Percentiles rank a stretch among this genome's conserved stretches.
phyloP scores from a whole-genome alignment of 2,113 vertebrate species.

The Rhegmatorhina hoffmannsi region DNA sequence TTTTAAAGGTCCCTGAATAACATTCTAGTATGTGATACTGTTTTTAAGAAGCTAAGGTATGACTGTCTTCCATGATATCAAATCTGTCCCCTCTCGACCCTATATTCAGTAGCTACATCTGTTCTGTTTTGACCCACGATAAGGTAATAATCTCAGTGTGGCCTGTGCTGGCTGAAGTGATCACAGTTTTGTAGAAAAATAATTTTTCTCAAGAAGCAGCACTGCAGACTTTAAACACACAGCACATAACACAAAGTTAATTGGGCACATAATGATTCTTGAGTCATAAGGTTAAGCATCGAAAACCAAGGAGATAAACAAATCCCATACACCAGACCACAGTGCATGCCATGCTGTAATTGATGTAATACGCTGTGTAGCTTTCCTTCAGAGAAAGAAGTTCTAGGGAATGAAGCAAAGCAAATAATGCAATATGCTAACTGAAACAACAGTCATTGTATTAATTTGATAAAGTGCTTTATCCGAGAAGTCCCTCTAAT shows the following conservation, averaged over 20 bases:
- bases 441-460: neutral
- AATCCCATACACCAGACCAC: neutral
- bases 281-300: conserved; percentile 44
- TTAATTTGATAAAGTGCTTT: neutral
- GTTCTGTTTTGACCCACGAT: conserved; percentile 26
- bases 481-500: neutral
- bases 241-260: conserved; percentile 50
- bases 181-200: neutral
- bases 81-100: neutral
- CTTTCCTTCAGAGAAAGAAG: neutral
- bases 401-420: conserved; percentile 10
- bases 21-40: neutral
- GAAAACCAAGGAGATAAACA: conserved; percentile 53
- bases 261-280: conserved; percentile 41
- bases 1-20: conserved; percentile 29
- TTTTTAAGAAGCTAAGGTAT: neutral
- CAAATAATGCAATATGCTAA: neutral
- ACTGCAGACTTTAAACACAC: neutral
- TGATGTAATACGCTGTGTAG: neutral
- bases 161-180: neutral
- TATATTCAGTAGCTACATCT: conserved; percentile 8
- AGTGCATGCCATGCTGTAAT: neutral
- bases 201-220: conserved; percentile 16
- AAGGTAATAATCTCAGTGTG: conserved; percentile 8
- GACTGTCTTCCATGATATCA: neutral